Evolutionary conservation across 2,888 invertebrate genomes (phyloP).

Genomic region (Euphydryas editha): DNA sequence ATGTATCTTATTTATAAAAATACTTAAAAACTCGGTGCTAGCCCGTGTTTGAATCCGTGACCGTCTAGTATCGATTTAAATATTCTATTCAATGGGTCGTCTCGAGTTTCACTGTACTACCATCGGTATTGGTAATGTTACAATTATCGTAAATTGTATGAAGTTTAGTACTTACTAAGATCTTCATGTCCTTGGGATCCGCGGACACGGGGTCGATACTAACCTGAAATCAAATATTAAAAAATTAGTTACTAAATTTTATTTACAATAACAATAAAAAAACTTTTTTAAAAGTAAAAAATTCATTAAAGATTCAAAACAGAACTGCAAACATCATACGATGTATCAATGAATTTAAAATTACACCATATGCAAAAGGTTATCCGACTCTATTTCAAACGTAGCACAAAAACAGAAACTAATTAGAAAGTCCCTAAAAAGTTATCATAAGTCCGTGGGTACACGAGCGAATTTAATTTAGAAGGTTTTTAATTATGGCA

Average conservation of each 20-base stretch:
- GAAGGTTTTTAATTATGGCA: constrained; percentile 82
- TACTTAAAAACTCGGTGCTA: too few relatives aligned
- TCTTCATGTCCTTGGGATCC: constrained; percentile 82
- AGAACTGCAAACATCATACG: neutral
- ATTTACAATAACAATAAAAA: neutral
- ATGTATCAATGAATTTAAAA: constrained; percentile 27
- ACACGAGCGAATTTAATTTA: constrained; percentile 83
- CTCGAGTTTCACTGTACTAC: too few relatives aligned
- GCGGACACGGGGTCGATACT: constrained; percentile 81
- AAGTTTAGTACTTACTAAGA: constrained; percentile 78
- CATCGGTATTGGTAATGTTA: too few relatives aligned
- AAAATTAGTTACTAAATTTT: neutral
- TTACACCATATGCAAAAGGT: constrained; percentile 22
- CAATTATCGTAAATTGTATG: constrained; percentile 46
- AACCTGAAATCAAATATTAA: constrained; percentile 62
- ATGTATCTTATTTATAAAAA: too few relatives aligned
- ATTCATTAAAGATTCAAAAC: constrained; percentile 1
- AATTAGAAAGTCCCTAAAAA: constrained; percentile 82
- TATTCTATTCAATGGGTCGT: too few relatives aligned
- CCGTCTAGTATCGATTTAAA: too few relatives aligned
- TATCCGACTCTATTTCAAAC: constrained; percentile 50
- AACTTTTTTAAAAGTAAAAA: neutral
- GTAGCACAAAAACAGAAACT: constrained; percentile 66
- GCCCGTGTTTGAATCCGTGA: too few relatives aligned
- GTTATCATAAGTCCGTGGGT: constrained; percentile 78